Evolutionary conservation across 2,113 vertebrate genomes (phyloP), one percentile per base, ranked within the genome.

Genomic region (Podilymbus podiceps): DNA sequence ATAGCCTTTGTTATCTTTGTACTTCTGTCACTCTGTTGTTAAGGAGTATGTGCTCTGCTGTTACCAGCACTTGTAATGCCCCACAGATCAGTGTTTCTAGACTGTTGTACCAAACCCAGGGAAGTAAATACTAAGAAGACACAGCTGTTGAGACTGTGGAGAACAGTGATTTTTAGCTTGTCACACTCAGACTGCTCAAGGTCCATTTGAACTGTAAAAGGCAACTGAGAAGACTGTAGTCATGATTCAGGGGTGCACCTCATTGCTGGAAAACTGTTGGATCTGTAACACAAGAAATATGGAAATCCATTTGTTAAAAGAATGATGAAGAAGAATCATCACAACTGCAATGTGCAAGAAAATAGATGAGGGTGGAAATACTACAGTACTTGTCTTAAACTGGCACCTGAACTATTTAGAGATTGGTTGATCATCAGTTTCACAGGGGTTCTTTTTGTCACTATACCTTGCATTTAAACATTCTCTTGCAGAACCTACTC

Each of bases 381-480:
- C 19, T 59, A 2, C 38, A 60, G 31, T 40, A 47, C 15, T 24
- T 62, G 19, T 44, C 56, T 82, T 82, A 50, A 67, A 38, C 31
- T 30, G 16, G 25, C 46, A 46, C 16, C 28, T 69, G 35, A 35
- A 38, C 49, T 62, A 13, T 46, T 76, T 67, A 35, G 47, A 30
- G 13, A 31, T 25, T 46, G 19, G 31, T 40, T 14, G 3, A 46
- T 69, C 33, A 42, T 67, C 20, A 58, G 1, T 72, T 72, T 91
- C 27, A 38, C 0, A 2, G 52, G 7, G 4, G 1, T 21, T 2
- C 0, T n/a, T 60, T 64, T 79, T 33, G 20, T 71, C 23, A 19
- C 11, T 30, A 35, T 83, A 47, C 25, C 2, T 12, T 75, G 8
- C 6, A 25, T 50, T 68, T 55, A 42, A 63, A 76, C 23, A 50